These are phyloP conservation scores for Hymenochirus boettgeri DNA, from an alignment of 2,113 vertebrate genomes.

Conservation along the genomic window DNA sequence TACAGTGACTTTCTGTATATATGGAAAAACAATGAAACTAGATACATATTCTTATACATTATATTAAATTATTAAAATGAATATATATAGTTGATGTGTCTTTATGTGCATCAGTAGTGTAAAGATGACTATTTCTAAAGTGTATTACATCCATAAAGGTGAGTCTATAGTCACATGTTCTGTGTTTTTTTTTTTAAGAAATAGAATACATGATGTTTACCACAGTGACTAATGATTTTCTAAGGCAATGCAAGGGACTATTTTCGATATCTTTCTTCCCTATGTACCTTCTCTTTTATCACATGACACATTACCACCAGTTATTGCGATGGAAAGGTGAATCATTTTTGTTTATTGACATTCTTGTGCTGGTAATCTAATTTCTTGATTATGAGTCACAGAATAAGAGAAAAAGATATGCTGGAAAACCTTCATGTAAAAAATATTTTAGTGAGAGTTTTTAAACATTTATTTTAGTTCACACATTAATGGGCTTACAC, in stretches of 20 bases:
- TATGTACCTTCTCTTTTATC: conserved; percentile 8
- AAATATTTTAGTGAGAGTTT: neutral
- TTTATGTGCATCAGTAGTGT: no score
- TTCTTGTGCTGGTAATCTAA: conserved; percentile 27
- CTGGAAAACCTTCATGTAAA: no score
- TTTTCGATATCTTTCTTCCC: neutral
- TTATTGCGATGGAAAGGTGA: conserved; percentile 22
- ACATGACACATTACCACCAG: neutral
- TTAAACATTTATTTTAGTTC: conserved; percentile 7
- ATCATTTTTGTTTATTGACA: conserved; percentile 37
- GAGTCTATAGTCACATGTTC: conserved; percentile 12
- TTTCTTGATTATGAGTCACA: conserved; percentile 26
- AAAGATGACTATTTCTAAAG: neutral
- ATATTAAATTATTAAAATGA: no score
- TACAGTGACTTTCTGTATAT: no score
- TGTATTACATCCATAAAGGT: neutral
- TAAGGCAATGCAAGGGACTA: conserved; percentile 19
- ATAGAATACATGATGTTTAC: conserved; percentile 16
- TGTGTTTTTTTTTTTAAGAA: conserved; percentile 14
- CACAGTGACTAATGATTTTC: conserved; percentile 18
- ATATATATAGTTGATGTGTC: no score
- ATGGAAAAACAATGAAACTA: no score
- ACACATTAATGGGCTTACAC: no score
- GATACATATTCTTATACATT: no score
- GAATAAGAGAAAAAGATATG: neutral